Evolutionary conservation across 1,140 invertebrate species (phyloP).

Genomic region (Gryon sp.): DNA sequence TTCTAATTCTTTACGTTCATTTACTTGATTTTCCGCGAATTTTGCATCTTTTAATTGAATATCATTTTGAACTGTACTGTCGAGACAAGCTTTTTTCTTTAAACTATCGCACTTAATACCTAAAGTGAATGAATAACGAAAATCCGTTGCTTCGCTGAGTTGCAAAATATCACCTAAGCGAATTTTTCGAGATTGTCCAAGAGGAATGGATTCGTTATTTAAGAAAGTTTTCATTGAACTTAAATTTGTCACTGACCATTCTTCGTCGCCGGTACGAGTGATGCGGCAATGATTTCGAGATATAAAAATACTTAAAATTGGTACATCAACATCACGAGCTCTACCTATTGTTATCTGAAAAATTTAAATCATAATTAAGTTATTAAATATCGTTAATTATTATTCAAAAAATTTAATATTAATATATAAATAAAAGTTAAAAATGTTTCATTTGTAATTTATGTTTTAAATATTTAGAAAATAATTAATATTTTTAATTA

Average conservation of each 20-base stretch:
- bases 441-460: no score
- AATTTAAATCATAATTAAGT: slow-evolving; percentile 5
- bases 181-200: slow-evolving; percentile 69
- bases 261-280: slow-evolving; percentile 67
- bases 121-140: slow-evolving; percentile 77
- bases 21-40: slow-evolving; percentile 79
- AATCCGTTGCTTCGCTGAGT: slow-evolving; percentile 75
- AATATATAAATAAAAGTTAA: neutral
- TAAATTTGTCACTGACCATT: slow-evolving; percentile 75
- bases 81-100: slow-evolving; percentile 75
- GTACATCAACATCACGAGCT: slow-evolving; percentile 73
- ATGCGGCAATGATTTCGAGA: slow-evolving; percentile 80
- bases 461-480: no score
- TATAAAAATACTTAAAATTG: slow-evolving; percentile 78
- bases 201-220: slow-evolving; percentile 74
- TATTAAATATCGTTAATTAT: no score
- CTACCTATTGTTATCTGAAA: slow-evolving; percentile 80
- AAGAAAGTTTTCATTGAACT: slow-evolving; percentile 79
- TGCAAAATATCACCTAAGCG: slow-evolving; percentile 77
- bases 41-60: slow-evolving; percentile 75
- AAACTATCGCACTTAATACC: slow-evolving; percentile 48
- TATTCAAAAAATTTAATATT: neutral
- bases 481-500: no score
- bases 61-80: slow-evolving; percentile 70
- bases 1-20: slow-evolving; percentile 77